phyloP scores from a whole-genome alignment of 2,797 vertebrate species.

The Kryptopterus vitreolus region DNA sequence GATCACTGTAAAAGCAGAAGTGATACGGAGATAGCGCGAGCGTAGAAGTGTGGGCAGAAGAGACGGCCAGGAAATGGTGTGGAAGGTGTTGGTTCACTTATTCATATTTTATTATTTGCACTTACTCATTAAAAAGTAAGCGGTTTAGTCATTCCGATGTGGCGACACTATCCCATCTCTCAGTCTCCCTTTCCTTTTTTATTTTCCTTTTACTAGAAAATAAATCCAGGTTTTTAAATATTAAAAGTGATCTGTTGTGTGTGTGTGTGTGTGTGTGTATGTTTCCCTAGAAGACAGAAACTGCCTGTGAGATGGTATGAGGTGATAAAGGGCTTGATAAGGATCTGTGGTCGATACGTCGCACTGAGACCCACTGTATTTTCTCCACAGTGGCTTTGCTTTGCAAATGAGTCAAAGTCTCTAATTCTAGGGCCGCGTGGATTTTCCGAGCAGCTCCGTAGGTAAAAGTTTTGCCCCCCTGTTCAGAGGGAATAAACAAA shows the following conservation, averaged over 20 bases:
- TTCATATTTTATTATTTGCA: conserved; percentile 11
- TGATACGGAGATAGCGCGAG: neutral
- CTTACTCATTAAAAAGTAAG: neutral
- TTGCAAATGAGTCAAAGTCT: conserved; percentile 49
- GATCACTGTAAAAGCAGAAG: neutral
- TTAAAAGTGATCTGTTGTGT: neutral
- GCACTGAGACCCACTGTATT: conserved; percentile 15
- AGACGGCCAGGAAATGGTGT: neutral
- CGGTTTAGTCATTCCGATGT: conserved; percentile 2
- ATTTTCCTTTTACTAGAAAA: neutral
- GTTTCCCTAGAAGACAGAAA: conserved; percentile 30
- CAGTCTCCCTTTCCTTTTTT: neutral
- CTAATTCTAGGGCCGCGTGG: conserved; percentile 8
- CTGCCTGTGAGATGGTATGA: neutral
- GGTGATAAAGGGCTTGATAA: conserved; percentile 35
- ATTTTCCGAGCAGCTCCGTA: conserved; percentile 27
- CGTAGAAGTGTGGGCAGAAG: neutral
- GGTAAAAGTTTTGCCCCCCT: neutral
- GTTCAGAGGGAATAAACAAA: conserved; percentile 9
- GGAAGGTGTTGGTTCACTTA: neutral
- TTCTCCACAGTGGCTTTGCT: conserved; percentile 46
- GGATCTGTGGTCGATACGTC: conserved; percentile 1
- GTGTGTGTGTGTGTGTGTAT: neutral
- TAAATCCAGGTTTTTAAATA: neutral
- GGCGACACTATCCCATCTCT: neutral